Evolutionary conservation across 2,113 vertebrate genomes (phyloP), one percentile per base, ranked within the genome.

Genomic region (Indri indri): DNA sequence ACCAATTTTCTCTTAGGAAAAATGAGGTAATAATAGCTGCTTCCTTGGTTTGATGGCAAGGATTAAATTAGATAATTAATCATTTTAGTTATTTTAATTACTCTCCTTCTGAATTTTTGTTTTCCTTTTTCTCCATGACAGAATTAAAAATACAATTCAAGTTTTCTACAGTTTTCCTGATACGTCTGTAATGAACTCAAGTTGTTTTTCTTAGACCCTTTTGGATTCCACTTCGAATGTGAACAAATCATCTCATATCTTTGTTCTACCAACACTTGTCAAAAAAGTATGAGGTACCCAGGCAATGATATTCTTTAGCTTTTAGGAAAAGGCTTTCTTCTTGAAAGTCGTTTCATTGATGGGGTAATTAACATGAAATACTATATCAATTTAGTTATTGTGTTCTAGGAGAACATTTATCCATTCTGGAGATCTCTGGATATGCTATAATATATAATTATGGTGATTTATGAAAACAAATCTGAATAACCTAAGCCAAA

Each of bases 391-490:
- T 88, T 97, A 34, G 20, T 89, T 87, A 42, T 77, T 66, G 9
- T 63, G 17, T 73, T 1, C 32, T n/a, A 74, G 14, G 20, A 91
- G 59, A 91, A 61, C n/a, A 65, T 66, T 71, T 95, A 81, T 54
- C 30, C n/a, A 52, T 88, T 81, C 34, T 79, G 34, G 63, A 59
- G 8, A n/a, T 93, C 45, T 70, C n/a, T 73, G 23, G 63, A 45
- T 77, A 45, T 70, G 27, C 37, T 89, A 0, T 18, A 54, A 18
- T 54, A 54, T 88, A 45, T 50, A 54, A 32, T 81, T 88, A 83
- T 52, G 45, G 6, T 94, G 89, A 59, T 93, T 94, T 97, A 77
- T 68, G 63, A 89, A 93, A 96, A 90, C 32, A 86, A 92, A 63
- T 88, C 10, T 57, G 40, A 89, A n/a, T 93, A 71, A 16, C 12